Conservation (phyloP, 2,113 vertebrate genomes). For the Tylochromis polylepis region DNA sequence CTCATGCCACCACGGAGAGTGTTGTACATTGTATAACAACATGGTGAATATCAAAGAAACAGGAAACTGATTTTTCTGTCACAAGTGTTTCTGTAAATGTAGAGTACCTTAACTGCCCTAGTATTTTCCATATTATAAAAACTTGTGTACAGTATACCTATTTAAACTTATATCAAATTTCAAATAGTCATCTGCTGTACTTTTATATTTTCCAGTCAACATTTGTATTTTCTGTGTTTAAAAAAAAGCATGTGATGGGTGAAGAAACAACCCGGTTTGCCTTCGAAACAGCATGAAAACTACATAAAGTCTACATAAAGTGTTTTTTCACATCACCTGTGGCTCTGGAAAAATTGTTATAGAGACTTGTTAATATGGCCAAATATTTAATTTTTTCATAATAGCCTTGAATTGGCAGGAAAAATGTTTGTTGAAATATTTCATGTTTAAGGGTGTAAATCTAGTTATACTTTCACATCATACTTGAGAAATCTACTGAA, state of each 20-base stretch:
- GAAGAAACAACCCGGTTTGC: background rate
- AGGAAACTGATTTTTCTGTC: background rate
- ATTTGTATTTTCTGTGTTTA: background rate
- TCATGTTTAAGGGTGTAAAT: background rate
- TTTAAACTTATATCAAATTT: background rate
- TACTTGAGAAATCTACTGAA: background rate
- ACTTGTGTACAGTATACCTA: background rate
- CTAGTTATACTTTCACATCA: background rate
- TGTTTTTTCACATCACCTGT: background rate
- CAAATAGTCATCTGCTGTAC: background rate
- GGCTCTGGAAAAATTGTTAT: background rate
- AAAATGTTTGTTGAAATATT: background rate
- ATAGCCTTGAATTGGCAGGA: background rate
- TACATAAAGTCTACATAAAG: background rate
- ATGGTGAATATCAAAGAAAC: background rate
- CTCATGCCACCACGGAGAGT: background rate
- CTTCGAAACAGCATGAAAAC: background rate
- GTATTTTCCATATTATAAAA: background rate
- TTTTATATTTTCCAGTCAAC: rapidly evolving
- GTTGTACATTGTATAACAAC: background rate
- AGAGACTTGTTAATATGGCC: background rate
- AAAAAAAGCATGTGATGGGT: rapidly evolving
- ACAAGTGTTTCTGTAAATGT: background rate
- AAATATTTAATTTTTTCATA: background rate
- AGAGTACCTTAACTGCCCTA: background rate